phyloP scores from a whole-genome alignment of 2,888 invertebrate genomes.

The Spodoptera exigua region DNA sequence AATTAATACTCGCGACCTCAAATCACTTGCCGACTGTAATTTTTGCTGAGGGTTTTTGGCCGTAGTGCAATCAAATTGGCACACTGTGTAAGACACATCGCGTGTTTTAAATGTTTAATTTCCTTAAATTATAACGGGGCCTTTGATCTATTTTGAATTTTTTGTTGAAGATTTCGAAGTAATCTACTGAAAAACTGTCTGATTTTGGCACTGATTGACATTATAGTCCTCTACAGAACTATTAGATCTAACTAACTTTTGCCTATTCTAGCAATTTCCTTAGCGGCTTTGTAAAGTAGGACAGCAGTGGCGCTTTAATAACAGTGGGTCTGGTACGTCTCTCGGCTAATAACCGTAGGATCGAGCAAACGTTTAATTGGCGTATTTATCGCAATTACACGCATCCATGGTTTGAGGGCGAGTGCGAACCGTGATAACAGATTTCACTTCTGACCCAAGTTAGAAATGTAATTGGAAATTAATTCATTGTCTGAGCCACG shows the following conservation, averaged over 20 bases:
- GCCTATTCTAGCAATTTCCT: constrained; percentile 42
- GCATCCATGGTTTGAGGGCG: constrained; percentile 85
- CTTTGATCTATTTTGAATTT: not conserved
- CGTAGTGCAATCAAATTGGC: constrained; percentile 3
- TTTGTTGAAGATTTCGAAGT: not conserved
- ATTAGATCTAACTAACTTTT: constrained; percentile 26
- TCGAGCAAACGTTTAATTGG: constrained; percentile 81
- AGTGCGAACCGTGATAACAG: constrained; percentile 70
- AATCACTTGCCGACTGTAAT: constrained; percentile 44
- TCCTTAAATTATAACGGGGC: too few species aligned
- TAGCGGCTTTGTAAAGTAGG: constrained; percentile 46
- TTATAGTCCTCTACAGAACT: not conserved
- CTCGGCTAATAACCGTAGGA: constrained; percentile 74
- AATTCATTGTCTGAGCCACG: constrained; percentile 70
- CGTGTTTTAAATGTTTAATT: not conserved
- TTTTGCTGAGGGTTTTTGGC: constrained; percentile 44
- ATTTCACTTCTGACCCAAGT: constrained; percentile 85
- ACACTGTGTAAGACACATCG: constrained; percentile 15
- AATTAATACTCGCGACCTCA: constrained; percentile 74
- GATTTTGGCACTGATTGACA: constrained; percentile 1
- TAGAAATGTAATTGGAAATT: constrained; percentile 80
- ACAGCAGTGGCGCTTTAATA: constrained; percentile 46
- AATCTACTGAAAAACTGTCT: not conserved
- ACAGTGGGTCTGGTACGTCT: constrained; percentile 55
- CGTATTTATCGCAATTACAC: constrained; percentile 85